Evolutionary conservation across 2,888 invertebrate species (phyloP), one percentile per base, ranked within the genome.

Genomic region (Pedicia rivosa): DNA sequence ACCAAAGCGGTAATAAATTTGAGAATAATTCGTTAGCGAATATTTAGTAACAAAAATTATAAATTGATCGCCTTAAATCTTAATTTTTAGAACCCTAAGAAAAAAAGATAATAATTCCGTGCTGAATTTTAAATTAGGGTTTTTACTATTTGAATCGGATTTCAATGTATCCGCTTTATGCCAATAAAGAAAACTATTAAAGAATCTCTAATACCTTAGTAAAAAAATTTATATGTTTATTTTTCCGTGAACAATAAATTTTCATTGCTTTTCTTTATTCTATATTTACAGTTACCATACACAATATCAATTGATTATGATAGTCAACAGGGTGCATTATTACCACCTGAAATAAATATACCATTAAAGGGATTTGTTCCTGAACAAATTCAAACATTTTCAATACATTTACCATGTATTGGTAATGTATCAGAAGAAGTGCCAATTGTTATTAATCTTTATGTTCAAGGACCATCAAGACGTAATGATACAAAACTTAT

Each of bases 391-490:
- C 77, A 82, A 61, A 77, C 79, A 45, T 84, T 78, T 63, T 68
- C 78, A 52, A 75, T 88, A 36, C 72, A 75, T 33, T 66, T 90
- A 42, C 79, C 81, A n/a, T 90, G 88, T 52, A 82, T 83, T 2
- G 87, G 87, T 4, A 63, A 72, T 38, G 70, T 75, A 47, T 81
- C 75, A 48, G 82, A 83, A 10, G 84, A 88, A 62, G 80, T 88
- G 44, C 72, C 79, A 42, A 76, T 90, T 43, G 72, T 74, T 43
- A 73, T 90, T 53, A 78, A 82, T 55, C 68, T 90, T 48, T 79
- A 83, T 55, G 80, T 90, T 47, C 78, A 78, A 28, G 72, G 76
- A 1, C 72, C 74, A 9, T 72, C 76, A 42, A 68, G 72, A n/a
- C 70, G 78, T 57, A 74, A 78, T 54, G 75, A 77, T 50, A 78